Base-by-base conservation (phyloP, 2,888 invertebrate genomes). In the Orthonevra nobilis region DNA sequence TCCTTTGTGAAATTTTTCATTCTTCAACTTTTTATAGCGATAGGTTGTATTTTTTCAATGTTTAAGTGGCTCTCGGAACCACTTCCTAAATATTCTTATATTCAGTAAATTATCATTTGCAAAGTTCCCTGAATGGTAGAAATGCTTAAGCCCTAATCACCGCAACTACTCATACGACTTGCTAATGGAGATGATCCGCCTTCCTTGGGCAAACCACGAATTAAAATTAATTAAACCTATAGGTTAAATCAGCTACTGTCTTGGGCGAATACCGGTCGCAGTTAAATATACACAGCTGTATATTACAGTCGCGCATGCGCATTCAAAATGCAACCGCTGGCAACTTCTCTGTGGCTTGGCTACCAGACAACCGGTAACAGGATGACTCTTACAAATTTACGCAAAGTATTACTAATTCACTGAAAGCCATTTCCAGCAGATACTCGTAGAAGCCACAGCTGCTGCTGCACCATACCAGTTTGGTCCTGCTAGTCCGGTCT, bases 331-430 rank as follows among this genome's bases (percentile, higher is more conserved):
- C 66, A 44, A 44, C 23, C 44, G 32, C 17, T 66, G 66, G 54
- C 66, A 34, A 34, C 44, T 66, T 64, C 52, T 32, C 19, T 32
- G 3, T 5, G 23, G 23, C 5, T n/a, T 4, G 3, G 15, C 15
- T 20, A 10, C 60, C 42, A 74, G 56, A 54, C 61, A 75, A 75
- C 75, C 63, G 68, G 75, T 61, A 75, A 68, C 69, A 63, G 75
- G 63, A 75, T 75, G 75, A 69, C 20, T 63, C 63, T 48, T 69
- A 75, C 75, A 75, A 63, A 70, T 70, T 44, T 64, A 60, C 30
- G 46, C 64, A 70, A 77, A 75, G 61, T 48, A 61, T 74, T 70
- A 32, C 63, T 40, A 15, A 63, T 56, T 52, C 56, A 15, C 42
- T 54, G 66, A 34, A 32, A 42, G 23, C 50, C 20, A 23, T 30